Base-by-base conservation (phyloP, 2,888 invertebrate genomes). In the Pardosa pseudoannulata region DNA sequence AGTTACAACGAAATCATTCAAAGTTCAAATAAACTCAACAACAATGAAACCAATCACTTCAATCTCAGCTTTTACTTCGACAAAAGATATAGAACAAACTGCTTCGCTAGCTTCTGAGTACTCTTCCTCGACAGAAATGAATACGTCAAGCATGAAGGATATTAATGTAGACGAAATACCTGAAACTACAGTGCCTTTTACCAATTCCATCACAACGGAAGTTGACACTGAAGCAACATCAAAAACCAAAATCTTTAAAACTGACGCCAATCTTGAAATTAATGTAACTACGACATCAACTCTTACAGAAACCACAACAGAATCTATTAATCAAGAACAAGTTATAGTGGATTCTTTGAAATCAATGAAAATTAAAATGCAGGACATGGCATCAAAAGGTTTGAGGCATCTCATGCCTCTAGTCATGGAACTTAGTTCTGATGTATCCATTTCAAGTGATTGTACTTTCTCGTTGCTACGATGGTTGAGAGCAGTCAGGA, bases 401-500 rank as follows among this genome's bases (percentile, higher is more conserved):
- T 28, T 87, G 0, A 46, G 81, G 0, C 87, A 87, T 19, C n/a
- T 87, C 11, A 73, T 87, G 78, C 87, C 87, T 13, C 13, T 82
- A 36, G 62, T 87, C 1, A 82, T 87, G 81, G 75, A 65, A 28
- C 23, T 87, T 32, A 70, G 81, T 41, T 72, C 81, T 31, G 87
- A 87, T 46, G 50, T 87, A n/a, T 64, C 31, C 31, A 27, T 87
- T 19, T 87, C 87, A 36, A 87, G 79, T 50, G 82, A 87, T 31
- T 87, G 87, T n/a, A 82, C 87, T 1, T 87, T 87, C 41, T 81
- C 87, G 7, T 68, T 88, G 13, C 65, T 88, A 11, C 31, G 81
- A 19, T 79, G 78, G 80, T 68, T 88, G 2, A 32, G 79, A 46
- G 88, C 85, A n/a, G 50, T 88, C 3, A 85, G 68, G 39, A 28